These are phyloP conservation scores for Drosophila mercatorum DNA, from an alignment of 2,888 invertebrate genomes.

Conservation along the genomic window DNA sequence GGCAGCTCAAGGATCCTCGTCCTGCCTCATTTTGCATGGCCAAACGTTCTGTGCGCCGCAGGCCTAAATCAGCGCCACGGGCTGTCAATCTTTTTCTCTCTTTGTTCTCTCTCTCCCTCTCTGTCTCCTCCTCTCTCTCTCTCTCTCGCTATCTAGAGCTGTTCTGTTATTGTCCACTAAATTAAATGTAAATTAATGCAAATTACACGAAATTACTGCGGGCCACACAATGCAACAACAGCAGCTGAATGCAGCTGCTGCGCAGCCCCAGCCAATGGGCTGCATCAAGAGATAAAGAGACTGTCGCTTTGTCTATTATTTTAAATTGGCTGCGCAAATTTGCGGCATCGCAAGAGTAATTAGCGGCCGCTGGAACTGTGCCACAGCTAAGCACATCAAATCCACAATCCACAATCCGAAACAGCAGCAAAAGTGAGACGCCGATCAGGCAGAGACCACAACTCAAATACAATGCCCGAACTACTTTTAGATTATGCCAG, in stretches of 20 bases:
- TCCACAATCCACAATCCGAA: conserved; percentile 18
- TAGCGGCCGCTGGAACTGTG: conserved; percentile 63
- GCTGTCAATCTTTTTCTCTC: conserved; percentile 10
- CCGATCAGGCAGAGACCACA: background rate
- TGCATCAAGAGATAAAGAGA: conserved; percentile 64
- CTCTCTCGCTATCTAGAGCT: background rate
- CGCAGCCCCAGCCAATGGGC: conserved; percentile 31
- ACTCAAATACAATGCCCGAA: background rate
- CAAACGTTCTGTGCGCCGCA: conserved; percentile 59
- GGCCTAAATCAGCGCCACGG: conserved; percentile 59
- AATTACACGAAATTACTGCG: conserved; percentile 75
- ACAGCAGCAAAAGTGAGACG: background rate
- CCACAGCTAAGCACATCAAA: conserved; percentile 31
- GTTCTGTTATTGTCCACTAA: conserved; percentile 46
- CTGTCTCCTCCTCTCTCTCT: background rate
- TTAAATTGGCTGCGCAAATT: conserved; percentile 75
- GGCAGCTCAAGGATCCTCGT: conserved; percentile 58
- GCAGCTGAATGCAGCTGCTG: conserved; percentile 25
- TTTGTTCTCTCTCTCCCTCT: background rate
- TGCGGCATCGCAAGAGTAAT: conserved; percentile 74
- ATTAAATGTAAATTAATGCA: conserved; percentile 81
- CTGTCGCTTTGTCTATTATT: conserved; percentile 72
- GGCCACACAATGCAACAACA: conserved; percentile 42
- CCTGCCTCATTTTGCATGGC: conserved; percentile 40
- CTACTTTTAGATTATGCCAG: background rate